phyloP scores from a whole-genome alignment of 2,113 vertebrate species.

The Anser cygnoides region DNA sequence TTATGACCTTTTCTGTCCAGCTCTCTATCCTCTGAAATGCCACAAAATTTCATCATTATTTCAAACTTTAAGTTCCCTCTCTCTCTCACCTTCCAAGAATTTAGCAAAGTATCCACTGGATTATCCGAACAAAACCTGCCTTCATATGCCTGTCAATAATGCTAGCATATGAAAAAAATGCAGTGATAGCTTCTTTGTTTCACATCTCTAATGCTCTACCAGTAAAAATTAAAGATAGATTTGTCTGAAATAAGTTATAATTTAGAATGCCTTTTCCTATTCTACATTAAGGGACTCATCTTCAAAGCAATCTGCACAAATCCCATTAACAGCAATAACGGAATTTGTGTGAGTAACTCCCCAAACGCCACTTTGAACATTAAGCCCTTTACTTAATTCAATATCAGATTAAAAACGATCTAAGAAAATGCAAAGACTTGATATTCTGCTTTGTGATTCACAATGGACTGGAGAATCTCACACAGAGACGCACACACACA shows the following conservation, averaged over 20 bases:
- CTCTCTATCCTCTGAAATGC: neutral
- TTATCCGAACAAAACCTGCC: neutral
- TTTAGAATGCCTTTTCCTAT: slow-evolving; percentile 34
- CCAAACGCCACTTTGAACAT: slow-evolving; percentile 64
- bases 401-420: slow-evolving; percentile 49
- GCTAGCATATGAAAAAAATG: neutral
- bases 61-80: neutral
- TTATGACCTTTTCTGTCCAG: neutral
- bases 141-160: neutral
- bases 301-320: slow-evolving; percentile 67
- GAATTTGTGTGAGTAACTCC: slow-evolving; percentile 59
- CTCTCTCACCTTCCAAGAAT: neutral
- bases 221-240: slow-evolving; percentile 44
- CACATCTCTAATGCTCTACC: neutral
- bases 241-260: slow-evolving; percentile 46
- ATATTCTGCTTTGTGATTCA: slow-evolving; percentile 48
- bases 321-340: slow-evolving; percentile 67
- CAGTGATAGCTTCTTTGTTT: neutral
- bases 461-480: neutral
- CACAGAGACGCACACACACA: neutral
- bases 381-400: slow-evolving; percentile 69
- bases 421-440: slow-evolving; percentile 32
- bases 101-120: neutral
- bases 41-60: neutral
- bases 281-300: slow-evolving; percentile 42